Conservation (phyloP, 2,797 vertebrate species). For the Neopelma chrysocephalum region DNA sequence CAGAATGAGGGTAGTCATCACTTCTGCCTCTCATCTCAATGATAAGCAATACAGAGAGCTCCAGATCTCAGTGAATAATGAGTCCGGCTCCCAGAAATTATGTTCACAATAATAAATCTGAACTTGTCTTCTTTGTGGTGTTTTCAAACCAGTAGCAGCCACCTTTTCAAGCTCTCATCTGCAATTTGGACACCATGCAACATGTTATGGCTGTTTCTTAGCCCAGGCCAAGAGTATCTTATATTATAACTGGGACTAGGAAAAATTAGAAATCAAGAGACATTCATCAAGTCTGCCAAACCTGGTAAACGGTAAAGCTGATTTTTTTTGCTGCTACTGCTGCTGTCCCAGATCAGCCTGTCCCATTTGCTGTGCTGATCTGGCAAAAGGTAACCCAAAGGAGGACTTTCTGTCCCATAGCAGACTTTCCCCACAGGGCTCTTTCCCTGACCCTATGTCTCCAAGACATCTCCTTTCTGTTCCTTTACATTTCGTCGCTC, state of each 20-base stretch:
- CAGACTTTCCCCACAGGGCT: rapidly evolving
- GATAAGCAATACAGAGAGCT: neutral
- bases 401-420: neutral
- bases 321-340: neutral
- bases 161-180: neutral
- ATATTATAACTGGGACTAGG: neutral
- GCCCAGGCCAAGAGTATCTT: neutral
- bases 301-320: neutral
- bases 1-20: neutral
- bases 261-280: neutral
- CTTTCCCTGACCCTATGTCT: rapidly evolving
- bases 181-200: neutral
- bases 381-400: neutral
- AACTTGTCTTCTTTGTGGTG: neutral
- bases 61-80: neutral
- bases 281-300: neutral
- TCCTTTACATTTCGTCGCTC: neutral
- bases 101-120: neutral
- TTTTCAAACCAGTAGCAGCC: neutral
- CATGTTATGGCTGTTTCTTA: neutral
- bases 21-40: neutral
- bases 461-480: neutral
- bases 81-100: neutral
- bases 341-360: neutral
- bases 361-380: neutral